Evolutionary conservation across 2,113 vertebrate species (phyloP), one percentile per base, ranked within the genome.

Genomic region (Opisthocomus hoazin): DNA sequence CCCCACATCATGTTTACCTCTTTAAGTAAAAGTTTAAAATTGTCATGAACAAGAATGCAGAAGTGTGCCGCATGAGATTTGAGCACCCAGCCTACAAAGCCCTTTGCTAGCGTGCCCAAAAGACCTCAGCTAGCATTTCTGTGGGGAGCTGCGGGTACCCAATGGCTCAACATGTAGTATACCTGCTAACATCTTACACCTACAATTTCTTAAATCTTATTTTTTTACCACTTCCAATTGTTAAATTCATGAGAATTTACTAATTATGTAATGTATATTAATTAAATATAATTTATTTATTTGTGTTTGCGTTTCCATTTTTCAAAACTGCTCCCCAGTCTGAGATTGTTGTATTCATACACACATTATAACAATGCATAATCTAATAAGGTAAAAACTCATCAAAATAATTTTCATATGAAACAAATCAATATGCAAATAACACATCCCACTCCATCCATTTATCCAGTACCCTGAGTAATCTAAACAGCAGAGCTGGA

Each of bases 351-450:
- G 17, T 36, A 32, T 37, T 79, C 46, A 48, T 45, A 73, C 27
- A 65, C 9, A 11, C 15, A 41, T 4, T 60, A 5, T 54, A 82
- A 75, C 34, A 89, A 54, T n/a, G 26, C 39, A 76, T 22, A 65
- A 21, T 61, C 37, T 95, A 87, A 89, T 87, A 88, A 85, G 58
- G 66, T 24, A 91, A 96, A 96, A 96, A 66, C 74, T 95, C 96
- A 87, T 95, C 82, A 93, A 93, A 94, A 95, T 88, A 77, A 93
- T 95, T 95, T 96, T 66, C 90, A 91, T 96, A 80, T 63, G 91
- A 96, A 97, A 53, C 75, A 91, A 91, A 96, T 95, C 75, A 96
- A 70, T 93, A 95, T 95, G 95, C 92, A 97, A 96, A 96, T 94
- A 91, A 57, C 54, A 66, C 36, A 50, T 87, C 94, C 87, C 95